Evolutionary conservation across 2,113 vertebrate genomes (phyloP), one percentile per base, ranked within the genome.

Genomic region (Oreotrochilus melanogaster): DNA sequence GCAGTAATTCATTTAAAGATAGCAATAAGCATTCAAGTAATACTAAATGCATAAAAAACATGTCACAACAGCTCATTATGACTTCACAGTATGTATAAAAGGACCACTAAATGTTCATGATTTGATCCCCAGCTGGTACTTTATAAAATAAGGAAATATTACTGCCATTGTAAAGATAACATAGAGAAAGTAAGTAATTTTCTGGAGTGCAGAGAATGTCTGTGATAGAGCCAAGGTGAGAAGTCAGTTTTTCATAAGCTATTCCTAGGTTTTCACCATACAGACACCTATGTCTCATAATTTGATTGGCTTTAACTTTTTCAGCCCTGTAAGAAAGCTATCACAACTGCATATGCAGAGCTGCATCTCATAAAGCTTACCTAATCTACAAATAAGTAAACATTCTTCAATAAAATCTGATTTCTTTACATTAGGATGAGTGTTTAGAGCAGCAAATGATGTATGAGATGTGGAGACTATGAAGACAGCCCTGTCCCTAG

Each of bases 181-280:
- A 89, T 30, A 89, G 57, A 94, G 30, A 88, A 89, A 92, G 14
- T 56, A 79, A 25, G 60, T 54, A 4, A n/a, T 79, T 89, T 91
- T 84, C 66, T 65, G 28, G 12, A 85, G 39, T 13, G 87, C 7
- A 85, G 42, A 48, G 14, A 47, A 13, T 79, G 33, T 39, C 31
- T 61, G 14, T 45, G 27, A n/a, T 31, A 74, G 24, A 81, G 17
- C 3, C 47, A 75, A 91, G 50, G 75, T 50, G 25, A 82, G 45
- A 81, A 78, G 23, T 74, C 35, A 5, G 48, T 78, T 65, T 61
- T 78, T 75, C 53, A 10, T 67, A 75, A 85, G 10, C 6, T 72
- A 11, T 86, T 87, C 14, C 24, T 53, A 60, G 27, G 14, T 10
- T 84, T 92, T 78, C 33, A 30, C 4, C 0, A 0, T 48, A 42